Evolutionary conservation across 1,140 invertebrate species (phyloP), one percentile per base, ranked within the genome.

Genomic region (Neodiprion pinetum): DNA sequence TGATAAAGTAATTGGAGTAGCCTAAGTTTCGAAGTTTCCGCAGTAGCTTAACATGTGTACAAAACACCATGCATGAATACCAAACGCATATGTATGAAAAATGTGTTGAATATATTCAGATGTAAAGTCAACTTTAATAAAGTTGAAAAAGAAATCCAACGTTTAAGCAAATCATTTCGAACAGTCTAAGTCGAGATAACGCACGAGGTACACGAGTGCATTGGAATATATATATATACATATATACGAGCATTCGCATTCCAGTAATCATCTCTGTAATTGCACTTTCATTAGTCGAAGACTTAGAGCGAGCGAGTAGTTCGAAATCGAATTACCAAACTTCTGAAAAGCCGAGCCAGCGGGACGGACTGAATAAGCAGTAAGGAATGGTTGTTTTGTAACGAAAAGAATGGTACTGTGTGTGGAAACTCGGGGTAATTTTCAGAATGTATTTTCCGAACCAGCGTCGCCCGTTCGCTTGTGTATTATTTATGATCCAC

Each of bases 221-320:
- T 40, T 40, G 28, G 28, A 40, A 40, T 40, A 40, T 5, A 40
- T 40, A 28, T 28, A 40, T 0, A 61, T 61, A 9, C 9, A 61
- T 9, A 61, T 17, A 12, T 61, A 61, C n/a, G n/a, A 5, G 53
- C n/a, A 61, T 61, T 61, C n/a, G 50, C 50, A 17, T 61, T 17
- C 53, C n/a, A 17, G 53, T 61, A 61, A 61, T 61, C 53, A 61
- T 61, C 53, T 61, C 53, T 61, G n/a, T 61, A 61, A 61, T 61
- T 61, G 53, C 53, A 61, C 53, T 61, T 61, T 61, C 53, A 61
- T 61, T 61, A 61, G 53, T 12, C 53, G 53, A 61, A 61, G 53
- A 61, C 53, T 61, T 9, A 61, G 53, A 4, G 53, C 53, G 53
- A 61, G 53, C 11, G n/a, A 61, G 53, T 61, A 61, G 53, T 61